Evolutionary conservation across 1,140 invertebrate genomes (phyloP).

Genomic region (Asbolus verrucosus): DNA sequence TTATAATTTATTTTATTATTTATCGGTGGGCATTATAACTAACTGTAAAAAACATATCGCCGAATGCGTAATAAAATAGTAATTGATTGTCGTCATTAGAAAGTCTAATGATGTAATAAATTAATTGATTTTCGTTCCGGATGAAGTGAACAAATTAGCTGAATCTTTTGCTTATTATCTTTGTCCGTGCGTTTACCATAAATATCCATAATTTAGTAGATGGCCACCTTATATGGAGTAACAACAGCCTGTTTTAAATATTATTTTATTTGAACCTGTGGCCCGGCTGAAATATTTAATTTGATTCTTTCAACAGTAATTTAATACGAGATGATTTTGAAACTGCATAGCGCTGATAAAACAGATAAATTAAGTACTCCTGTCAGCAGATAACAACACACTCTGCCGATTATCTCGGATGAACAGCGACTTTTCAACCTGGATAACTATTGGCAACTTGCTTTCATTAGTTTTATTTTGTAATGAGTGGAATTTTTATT

Average conservation of each 20-base stretch:
- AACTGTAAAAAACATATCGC: constrained; percentile 32
- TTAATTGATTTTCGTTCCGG: constrained; percentile 40
- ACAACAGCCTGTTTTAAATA: constrained; percentile 32
- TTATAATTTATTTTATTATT: constrained; percentile 33
- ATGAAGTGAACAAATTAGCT: constrained; percentile 36
- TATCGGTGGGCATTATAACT: constrained; percentile 5
- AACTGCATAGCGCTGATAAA: constrained; percentile 28
- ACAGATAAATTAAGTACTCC: constrained; percentile 22
- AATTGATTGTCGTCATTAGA: constrained; percentile 46
- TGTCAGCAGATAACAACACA: neutral
- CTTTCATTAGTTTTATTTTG: neutral
- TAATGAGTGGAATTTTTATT: neutral
- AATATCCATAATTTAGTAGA: constrained; percentile 33
- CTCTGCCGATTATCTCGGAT: constrained; percentile 6
- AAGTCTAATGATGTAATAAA: constrained; percentile 43
- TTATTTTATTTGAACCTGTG: constrained; percentile 26
- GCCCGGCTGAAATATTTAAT: constrained; percentile 8
- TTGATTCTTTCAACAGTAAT: constrained; percentile 35
- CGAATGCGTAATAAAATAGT: constrained; percentile 40
- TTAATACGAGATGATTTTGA: constrained; percentile 33
- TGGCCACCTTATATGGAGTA: constrained; percentile 36
- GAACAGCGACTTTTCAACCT: neutral
- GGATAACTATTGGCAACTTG: neutral
- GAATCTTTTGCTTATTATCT: constrained; percentile 36
- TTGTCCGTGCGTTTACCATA: constrained; percentile 32